These are phyloP conservation scores for Bombus superbus DNA, from an alignment of 1,140 invertebrate species.

Conservation along the genomic window DNA sequence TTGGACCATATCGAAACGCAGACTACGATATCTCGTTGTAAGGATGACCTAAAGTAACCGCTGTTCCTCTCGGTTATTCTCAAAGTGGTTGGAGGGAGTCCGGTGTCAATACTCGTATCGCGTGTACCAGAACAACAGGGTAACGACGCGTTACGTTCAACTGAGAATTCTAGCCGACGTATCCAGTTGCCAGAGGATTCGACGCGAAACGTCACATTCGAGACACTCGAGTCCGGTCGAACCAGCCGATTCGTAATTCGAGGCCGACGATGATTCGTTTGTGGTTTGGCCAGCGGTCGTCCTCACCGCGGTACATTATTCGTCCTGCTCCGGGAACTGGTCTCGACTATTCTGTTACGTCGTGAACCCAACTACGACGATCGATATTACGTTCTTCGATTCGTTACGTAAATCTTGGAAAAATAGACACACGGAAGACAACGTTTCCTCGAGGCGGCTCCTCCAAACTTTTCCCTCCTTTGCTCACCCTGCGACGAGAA, in stretches of 20 bases:
- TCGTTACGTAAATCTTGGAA: background rate
- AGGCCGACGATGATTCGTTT: conserved; percentile 41
- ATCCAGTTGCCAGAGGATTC: conserved; percentile 9
- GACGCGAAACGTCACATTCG: conserved; percentile 13
- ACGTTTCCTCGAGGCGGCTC: background rate
- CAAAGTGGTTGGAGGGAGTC: background rate
- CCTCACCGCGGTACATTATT: conserved; percentile 40
- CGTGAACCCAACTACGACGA: background rate
- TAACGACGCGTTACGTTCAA: background rate
- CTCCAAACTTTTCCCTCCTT: background rate
- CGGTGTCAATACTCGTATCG: background rate
- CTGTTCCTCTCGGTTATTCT: background rate
- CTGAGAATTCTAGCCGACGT: background rate
- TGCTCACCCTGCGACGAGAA: too few species aligned
- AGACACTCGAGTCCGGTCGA: conserved; percentile 13
- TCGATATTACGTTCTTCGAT: conserved; percentile 9
- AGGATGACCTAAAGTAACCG: background rate
- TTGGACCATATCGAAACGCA: background rate
- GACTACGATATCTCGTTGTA: background rate
- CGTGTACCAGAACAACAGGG: background rate
- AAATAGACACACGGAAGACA: background rate
- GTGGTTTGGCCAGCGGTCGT: conserved; percentile 37
- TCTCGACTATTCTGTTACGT: conserved; percentile 1
- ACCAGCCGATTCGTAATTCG: conserved; percentile 53
- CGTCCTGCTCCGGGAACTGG: conserved; percentile 36